These are phyloP conservation scores for Callospermophilus lateralis DNA, from an alignment of 2,113 vertebrate genomes.

Conservation along the genomic window DNA sequence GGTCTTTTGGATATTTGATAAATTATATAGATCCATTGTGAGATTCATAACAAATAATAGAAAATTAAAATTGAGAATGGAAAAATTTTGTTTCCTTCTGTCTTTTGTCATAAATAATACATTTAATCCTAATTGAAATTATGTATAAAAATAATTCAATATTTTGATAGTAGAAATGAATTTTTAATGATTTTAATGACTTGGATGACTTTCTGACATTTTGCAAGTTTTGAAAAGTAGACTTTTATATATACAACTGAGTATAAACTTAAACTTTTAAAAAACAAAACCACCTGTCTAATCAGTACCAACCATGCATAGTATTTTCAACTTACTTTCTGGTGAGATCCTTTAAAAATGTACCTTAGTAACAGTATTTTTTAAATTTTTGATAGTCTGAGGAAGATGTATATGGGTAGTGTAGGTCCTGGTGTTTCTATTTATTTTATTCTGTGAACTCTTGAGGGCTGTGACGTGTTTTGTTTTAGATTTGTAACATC, in stretches of 20 bases:
- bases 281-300: not conserved
- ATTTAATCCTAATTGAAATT: conserved; percentile 40
- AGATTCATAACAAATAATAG: conserved; percentile 43
- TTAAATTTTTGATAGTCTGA: not conserved
- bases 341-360: conserved; percentile 37
- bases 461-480: not conserved
- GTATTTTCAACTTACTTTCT: conserved; percentile 57
- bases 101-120: conserved; percentile 34
- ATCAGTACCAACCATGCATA: not conserved
- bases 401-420: not conserved
- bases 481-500: conserved; percentile 39
- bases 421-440: not conserved
- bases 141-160: not conserved
- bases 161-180: not conserved
- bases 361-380: not conserved
- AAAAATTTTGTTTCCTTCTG: not conserved
- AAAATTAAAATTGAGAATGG: conserved; percentile 50
- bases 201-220: conserved; percentile 21
- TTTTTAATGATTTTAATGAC: conserved; percentile 59
- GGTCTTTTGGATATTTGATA: conserved; percentile 4
- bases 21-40: conserved; percentile 22
- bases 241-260: conserved; percentile 1
- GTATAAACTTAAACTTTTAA: conserved; percentile 21
- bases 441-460: conserved; percentile 36
- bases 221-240: conserved; percentile 38